Evolutionary conservation across 2,888 invertebrate genomes (phyloP).

Genomic region (Hedya salicella): DNA sequence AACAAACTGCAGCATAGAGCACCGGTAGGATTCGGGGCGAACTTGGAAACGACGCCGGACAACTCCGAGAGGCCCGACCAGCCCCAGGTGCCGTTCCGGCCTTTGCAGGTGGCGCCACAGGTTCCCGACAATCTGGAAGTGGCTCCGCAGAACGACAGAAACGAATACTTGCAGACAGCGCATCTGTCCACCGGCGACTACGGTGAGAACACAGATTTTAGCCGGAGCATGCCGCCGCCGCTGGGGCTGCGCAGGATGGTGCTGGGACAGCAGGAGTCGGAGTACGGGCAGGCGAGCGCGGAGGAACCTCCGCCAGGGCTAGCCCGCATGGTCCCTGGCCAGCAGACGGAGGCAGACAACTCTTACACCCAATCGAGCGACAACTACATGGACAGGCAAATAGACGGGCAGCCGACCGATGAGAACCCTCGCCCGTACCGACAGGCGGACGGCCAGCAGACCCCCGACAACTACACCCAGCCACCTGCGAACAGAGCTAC

Average conservation of each 20-base stretch:
- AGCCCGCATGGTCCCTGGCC: constrained; percentile 82
- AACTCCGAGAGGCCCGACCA: constrained; percentile 88
- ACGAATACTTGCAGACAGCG: constrained; percentile 91
- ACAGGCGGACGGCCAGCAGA: constrained; percentile 77
- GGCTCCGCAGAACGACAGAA: constrained; percentile 88
- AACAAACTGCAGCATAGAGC: constrained; percentile 68
- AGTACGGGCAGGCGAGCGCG: constrained; percentile 70
- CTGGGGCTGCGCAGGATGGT: constrained; percentile 88
- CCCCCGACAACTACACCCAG: constrained; percentile 67
- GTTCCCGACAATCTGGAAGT: constrained; percentile 86
- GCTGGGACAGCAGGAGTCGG: constrained; percentile 87
- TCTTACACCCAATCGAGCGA: constrained; percentile 69
- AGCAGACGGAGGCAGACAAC: constrained; percentile 73
- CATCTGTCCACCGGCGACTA: constrained; percentile 87
- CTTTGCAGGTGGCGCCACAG: constrained; percentile 59
- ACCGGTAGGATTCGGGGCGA: constrained; percentile 80
- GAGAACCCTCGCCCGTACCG: constrained; percentile 67
- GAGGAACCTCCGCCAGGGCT: constrained; percentile 83
- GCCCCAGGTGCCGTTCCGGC: constrained; percentile 63
- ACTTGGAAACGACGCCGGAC: constrained; percentile 88
- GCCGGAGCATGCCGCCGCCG: constrained; percentile 82
- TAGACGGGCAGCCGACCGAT: constrained; percentile 75
- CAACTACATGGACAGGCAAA: constrained; percentile 74
- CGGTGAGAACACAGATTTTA: constrained; percentile 76
- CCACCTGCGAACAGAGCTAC: constrained; percentile 55